Evolutionary conservation across 2,888 invertebrate species (phyloP).

Genomic region (Leptinotarsa peninsularis): DNA sequence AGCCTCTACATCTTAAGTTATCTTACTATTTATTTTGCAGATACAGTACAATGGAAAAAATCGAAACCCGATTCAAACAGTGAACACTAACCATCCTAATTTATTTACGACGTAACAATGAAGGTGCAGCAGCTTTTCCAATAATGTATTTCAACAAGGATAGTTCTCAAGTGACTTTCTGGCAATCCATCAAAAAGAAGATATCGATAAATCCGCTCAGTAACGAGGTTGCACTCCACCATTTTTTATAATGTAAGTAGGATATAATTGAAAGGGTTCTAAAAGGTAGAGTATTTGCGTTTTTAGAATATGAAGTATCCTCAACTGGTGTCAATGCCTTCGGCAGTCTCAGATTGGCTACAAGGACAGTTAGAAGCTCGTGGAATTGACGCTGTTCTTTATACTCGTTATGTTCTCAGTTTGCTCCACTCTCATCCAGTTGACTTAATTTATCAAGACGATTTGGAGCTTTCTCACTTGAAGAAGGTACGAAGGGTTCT

Average conservation of each 20-base stretch:
- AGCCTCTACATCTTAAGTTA: conserved; percentile 30
- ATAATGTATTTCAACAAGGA: conserved; percentile 53
- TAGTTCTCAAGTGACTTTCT: conserved; percentile 52
- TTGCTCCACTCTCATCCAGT: conserved; percentile 72
- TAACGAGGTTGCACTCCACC: conserved; percentile 54
- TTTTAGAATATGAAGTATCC: conserved; percentile 71
- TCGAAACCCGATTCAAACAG: conserved; percentile 20
- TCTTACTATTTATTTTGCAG: conserved; percentile 28
- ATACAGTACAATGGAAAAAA: conserved; percentile 34
- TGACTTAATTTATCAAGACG: conserved; percentile 67
- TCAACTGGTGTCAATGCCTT: conserved; percentile 72
- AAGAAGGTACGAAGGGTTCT: conserved; percentile 61
- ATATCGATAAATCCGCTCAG: conserved; percentile 54
- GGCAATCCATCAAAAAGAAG: conserved; percentile 50
- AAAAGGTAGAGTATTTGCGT: not conserved
- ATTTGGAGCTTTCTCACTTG: conserved; percentile 64
- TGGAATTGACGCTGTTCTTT: conserved; percentile 78
- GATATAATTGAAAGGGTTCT: not conserved
- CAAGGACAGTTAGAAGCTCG: conserved; percentile 80
- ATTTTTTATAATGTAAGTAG: conserved; percentile 57
- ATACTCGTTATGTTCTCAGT: conserved; percentile 76
- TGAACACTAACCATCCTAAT: conserved; percentile 28
- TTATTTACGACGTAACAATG: conserved; percentile 47
- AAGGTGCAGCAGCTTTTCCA: conserved; percentile 45
- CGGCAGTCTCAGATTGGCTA: conserved; percentile 81